Base-by-base conservation (phyloP, 2,797 vertebrate species). In the Chelidonichthys spinosus region DNA sequence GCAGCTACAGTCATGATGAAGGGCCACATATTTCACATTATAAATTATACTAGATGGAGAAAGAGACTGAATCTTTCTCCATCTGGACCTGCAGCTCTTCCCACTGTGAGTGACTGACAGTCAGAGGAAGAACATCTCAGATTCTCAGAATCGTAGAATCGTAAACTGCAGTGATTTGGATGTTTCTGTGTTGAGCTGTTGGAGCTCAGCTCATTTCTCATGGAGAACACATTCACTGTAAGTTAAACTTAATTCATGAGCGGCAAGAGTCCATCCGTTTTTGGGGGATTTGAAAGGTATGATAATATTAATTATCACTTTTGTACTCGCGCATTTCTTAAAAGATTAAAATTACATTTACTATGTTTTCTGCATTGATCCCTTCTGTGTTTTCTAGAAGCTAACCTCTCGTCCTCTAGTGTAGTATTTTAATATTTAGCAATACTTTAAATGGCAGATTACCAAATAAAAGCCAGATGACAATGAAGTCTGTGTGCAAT, bases 21-120 rank as follows among this genome's bases (percentile, higher is more conserved):
- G 25, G 25, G 25, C 25, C 25, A n/a, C 25, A 25, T 25, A 25
- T 25, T 25, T 25, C 25, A 25, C 25, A 25, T 25, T 25, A 25
- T 25, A 25, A 25, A 25, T 25, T 25, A 25, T 25, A 25, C 25
- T 25, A 2, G 25, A 25, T 25, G 25, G n/a, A n/a, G n/a, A n/a
- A n/a, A 25, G 1, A 25, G 25, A 25, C 25, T 25, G 25, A 25
- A 25, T 25, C 25, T 25, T 25, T 25, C 25, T 25, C 25, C 25
- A 25, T 25, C 25, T 25, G 25, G 25, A 25, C 25, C 25, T 25
- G 25, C 25, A 25, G 25, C 25, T 25, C 25, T 25, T 25, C 2
- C 25, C 25, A 25, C 25, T 25, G 25, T 25, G 25, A 25, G 25
- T 77, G 79, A 85, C 79, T 88, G 80, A 78, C 52, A 54, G 52